Percentiles rank a stretch among this genome's conserved stretches.
Evolutionary conservation across 2,797 vertebrate species (phyloP).

Genomic region (Columba guinea): DNA sequence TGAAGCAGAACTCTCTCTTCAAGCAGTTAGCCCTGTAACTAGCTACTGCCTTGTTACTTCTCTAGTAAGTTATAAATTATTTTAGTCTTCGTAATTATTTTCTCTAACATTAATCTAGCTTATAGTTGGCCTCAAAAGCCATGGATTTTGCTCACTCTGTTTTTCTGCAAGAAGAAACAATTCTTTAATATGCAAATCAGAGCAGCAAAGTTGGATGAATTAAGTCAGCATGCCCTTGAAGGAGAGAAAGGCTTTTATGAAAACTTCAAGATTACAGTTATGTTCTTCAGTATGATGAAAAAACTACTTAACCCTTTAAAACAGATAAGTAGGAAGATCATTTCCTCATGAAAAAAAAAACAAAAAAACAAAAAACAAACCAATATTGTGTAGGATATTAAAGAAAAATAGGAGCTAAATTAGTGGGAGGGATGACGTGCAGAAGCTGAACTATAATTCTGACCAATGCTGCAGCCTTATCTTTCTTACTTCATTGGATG

Average conservation of each 20-base stretch:
- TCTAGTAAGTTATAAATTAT: background rate
- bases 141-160: background rate
- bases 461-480: background rate
- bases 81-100: conserved; percentile 27
- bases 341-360: background rate
- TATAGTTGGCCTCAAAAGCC: conserved; percentile 26
- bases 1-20: background rate
- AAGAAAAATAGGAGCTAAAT: background rate
- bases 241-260: conserved; percentile 34
- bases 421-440: background rate
- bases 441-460: background rate
- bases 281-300: background rate
- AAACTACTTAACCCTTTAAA: conserved; percentile 30
- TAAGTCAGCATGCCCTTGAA: conserved; percentile 25
- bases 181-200: conserved; percentile 61
- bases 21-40: background rate
- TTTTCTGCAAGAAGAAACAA: conserved; percentile 48
- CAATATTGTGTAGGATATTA: background rate
- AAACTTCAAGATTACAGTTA: conserved; percentile 23
- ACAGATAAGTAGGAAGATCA: background rate
- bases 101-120: background rate
- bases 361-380: background rate
- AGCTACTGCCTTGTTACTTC: background rate
- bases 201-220: conserved; percentile 4
- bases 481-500: background rate